Percentiles rank a stretch among this genome's conserved stretches.
Conservation (phyloP, 2,888 invertebrate species). For the Sinodicranocentrus sp. region DNA sequence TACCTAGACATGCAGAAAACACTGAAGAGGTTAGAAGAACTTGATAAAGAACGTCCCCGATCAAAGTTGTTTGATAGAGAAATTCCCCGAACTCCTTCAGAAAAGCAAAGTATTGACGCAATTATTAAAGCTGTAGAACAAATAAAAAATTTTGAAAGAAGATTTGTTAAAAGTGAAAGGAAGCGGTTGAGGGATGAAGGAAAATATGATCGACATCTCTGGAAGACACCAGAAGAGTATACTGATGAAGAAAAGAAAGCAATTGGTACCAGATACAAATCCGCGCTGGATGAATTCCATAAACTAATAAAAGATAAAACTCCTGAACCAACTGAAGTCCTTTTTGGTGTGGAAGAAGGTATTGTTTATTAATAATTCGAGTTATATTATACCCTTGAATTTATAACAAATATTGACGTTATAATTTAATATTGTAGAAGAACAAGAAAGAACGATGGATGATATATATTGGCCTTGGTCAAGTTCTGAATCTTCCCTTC, state of each 20-base stretch:
- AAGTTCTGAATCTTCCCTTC: not conserved
- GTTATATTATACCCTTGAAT: too few species aligned
- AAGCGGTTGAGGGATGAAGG: constrained; percentile 45
- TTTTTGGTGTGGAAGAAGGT: constrained; percentile 52
- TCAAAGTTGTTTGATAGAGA: constrained; percentile 9
- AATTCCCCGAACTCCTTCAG: not conserved
- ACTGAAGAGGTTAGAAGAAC: constrained; percentile 12
- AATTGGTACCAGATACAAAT: constrained; percentile 40
- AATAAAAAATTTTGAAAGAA: constrained; percentile 46
- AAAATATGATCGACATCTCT: constrained; percentile 21
- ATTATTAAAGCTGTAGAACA: constrained; percentile 37
- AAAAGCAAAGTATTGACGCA: not conserved
- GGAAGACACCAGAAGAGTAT: constrained; percentile 51
- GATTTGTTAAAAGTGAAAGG: constrained; percentile 52
- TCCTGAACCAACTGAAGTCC: constrained; percentile 19
- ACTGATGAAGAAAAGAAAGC: constrained; percentile 57
- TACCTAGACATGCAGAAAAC: constrained; percentile 22
- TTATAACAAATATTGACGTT: too few species aligned
- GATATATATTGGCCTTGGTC: not conserved
- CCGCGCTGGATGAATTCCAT: constrained; percentile 24
- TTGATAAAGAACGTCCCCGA: constrained; percentile 10
- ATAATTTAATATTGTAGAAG: constrained; percentile 4
- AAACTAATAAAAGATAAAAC: constrained; percentile 25
- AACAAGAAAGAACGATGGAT: not conserved
- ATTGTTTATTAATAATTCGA: not conserved